These are phyloP conservation scores for Acanthosepion pharaonis DNA, from an alignment of 2,888 invertebrate species.

Conservation along the genomic window DNA sequence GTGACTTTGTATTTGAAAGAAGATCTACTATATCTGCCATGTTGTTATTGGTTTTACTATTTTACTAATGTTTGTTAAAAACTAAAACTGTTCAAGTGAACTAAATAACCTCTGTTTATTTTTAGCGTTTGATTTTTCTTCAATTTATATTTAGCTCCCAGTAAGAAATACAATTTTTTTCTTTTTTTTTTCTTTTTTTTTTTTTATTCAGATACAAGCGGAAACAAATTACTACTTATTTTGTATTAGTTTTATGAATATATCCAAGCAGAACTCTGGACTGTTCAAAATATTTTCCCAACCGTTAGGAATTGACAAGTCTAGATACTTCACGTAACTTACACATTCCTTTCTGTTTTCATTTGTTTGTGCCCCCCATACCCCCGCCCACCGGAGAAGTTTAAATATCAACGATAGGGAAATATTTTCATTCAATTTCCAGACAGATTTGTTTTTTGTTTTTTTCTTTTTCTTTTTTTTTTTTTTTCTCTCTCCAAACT, in stretches of 20 bases:
- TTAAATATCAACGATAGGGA: neutral
- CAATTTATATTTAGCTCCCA: neutral
- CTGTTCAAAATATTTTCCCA: constrained; percentile 18
- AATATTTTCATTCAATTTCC: neutral
- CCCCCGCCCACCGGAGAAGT: neutral
- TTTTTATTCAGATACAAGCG: neutral
- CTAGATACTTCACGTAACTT: neutral
- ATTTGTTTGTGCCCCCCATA: no score
- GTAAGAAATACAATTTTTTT: neutral
- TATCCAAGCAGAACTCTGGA: neutral
- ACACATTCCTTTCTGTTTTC: neutral
- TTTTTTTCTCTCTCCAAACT: neutral
- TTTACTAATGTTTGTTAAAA: no score
- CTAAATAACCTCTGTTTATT: neutral
- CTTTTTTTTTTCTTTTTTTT: neutral
- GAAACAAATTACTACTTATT: neutral
- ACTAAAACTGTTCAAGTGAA: neutral
- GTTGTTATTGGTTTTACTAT: no score
- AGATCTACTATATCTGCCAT: no score
- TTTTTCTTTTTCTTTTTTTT: neutral
- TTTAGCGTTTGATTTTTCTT: neutral
- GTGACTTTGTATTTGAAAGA: no score
- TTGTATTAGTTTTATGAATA: neutral
- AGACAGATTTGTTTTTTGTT: neutral
- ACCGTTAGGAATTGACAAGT: neutral